These are phyloP conservation scores for Caenorhabditis sp. DNA, from an alignment of 2,888 invertebrate genomes.

Conservation along the genomic window DNA sequence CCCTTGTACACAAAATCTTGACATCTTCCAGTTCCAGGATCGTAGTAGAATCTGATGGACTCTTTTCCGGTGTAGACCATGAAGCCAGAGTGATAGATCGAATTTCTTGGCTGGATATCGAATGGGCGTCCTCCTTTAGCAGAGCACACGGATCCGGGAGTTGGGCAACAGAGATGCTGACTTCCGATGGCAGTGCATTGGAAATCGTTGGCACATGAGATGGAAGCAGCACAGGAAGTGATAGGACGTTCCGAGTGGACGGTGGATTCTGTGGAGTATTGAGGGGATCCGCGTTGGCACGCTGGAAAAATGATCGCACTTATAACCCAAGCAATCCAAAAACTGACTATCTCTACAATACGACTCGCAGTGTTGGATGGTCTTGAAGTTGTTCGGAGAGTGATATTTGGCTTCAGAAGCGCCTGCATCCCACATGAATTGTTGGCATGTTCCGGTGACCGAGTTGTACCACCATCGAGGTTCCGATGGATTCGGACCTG, in stretches of 20 bases:
- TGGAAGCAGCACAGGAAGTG: conserved; percentile 72
- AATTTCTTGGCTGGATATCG: conserved; percentile 70
- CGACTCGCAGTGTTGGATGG: conserved; percentile 75
- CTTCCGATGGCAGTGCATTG: conserved; percentile 77
- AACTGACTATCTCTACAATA: conserved; percentile 76
- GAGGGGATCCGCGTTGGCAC: conserved; percentile 76
- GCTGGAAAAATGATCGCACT: conserved; percentile 70
- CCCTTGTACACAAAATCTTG: conserved; percentile 75
- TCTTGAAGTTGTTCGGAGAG: conserved; percentile 77
- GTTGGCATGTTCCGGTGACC: conserved; percentile 76
- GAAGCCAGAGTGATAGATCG: conserved; percentile 73
- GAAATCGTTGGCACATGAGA: conserved; percentile 73
- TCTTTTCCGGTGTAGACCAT: conserved; percentile 71
- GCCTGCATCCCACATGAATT: conserved; percentile 78
- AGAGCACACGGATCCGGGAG: conserved; percentile 74
- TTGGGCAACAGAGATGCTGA: conserved; percentile 77
- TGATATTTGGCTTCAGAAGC: conserved; percentile 74
- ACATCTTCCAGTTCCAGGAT: conserved; percentile 70
- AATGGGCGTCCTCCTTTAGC: conserved; percentile 74
- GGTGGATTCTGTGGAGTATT: conserved; percentile 72
- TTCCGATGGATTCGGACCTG: conserved; percentile 76
- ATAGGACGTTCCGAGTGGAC: conserved; percentile 72
- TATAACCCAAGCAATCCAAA: no score
- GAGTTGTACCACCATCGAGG: conserved; percentile 76
- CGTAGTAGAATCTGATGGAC: conserved; percentile 76